These are phyloP conservation scores for Montipora sp. DNA, from an alignment of 64 coral and sea anemone species.

Conservation along the genomic window DNA sequence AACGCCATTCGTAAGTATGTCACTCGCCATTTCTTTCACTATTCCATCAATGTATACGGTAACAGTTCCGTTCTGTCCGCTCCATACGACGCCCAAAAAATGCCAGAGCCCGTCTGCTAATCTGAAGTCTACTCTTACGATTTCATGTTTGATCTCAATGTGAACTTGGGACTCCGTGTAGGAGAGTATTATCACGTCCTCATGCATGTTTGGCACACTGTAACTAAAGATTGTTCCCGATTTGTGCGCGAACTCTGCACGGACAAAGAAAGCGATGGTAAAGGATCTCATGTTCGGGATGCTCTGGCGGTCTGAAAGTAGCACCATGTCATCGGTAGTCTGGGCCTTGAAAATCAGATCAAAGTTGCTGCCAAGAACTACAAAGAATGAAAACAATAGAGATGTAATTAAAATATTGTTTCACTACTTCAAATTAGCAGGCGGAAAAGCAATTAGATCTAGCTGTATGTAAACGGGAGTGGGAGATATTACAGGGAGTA, in stretches of 20 bases:
- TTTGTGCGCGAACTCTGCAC: slow-evolving; percentile 16
- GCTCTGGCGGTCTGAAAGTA: slow-evolving; percentile 8
- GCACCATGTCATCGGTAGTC: neutral
- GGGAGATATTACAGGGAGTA: neutral
- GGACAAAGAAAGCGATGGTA: slow-evolving; percentile 52
- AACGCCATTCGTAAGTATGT: neutral
- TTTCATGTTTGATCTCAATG: slow-evolving; percentile 24
- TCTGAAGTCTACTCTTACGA: slow-evolving; percentile 14
- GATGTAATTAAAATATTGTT: neutral
- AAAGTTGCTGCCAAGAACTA: slow-evolving; percentile 26
- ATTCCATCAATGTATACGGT: slow-evolving; percentile 42
- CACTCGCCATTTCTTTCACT: neutral
- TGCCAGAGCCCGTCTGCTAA: slow-evolving; percentile 62
- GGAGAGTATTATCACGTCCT: slow-evolving; percentile 58
- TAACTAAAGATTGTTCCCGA: slow-evolving; percentile 63
- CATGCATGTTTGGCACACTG: slow-evolving; percentile 1
- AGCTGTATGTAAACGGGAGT: neutral
- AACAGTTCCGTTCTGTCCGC: neutral
- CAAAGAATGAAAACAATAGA: neutral
- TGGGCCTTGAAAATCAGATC: slow-evolving; percentile 4
- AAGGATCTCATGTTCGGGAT: slow-evolving; percentile 38
- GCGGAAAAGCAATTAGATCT: slow-evolving; percentile 23
- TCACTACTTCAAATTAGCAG: slow-evolving; percentile 5
- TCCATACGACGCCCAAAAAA: slow-evolving; percentile 46
- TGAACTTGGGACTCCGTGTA: slow-evolving; percentile 22